Evolutionary conservation across 2,797 vertebrate species (phyloP), one percentile per base, ranked within the genome.

Genomic region (Poecilia gillii): DNA sequence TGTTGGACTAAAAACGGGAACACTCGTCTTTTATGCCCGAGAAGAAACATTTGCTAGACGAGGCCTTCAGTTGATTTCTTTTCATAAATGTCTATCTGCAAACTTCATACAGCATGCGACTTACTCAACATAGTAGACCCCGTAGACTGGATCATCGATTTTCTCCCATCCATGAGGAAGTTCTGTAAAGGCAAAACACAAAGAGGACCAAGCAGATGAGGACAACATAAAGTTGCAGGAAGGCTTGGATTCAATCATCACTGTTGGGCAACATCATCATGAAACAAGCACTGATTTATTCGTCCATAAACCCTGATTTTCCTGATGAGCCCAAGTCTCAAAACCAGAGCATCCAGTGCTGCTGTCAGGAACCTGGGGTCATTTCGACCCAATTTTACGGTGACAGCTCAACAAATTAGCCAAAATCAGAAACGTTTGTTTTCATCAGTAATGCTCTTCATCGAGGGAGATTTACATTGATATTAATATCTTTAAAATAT

Each of bases 61-160:
- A 23, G 72, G 57, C 73, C 28, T 76, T 71, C 36, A 43, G 18
- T 41, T 8, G 4, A 66, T 72, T n/a, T 14, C 45, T 49, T 57
- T 78, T 45, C 9, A 18, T 39, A 31, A 23, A 28, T 41, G 4
- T 55, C 36, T 75, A 28, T 78, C 39, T 78, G 73, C 73, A 55
- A 49, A 47, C 9, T 53, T 45, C 47, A 77, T 64, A 64, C 28
- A 51, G 74, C 62, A 16, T 45, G 18, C 53, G 62, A 98, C 99
- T 99, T 98, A 99, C 99, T 99, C 99, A 96, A 99, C 99, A 96
- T 99, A 99, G 97, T 99, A 99, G 96, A 99, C 97, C 94, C 99
- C 99, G 73, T 99, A 99, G 81, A 99, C 97, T 3, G 99, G 99
- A 94, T 99, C 99, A 80, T 99, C 98, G 85, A 99, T 99, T 95